Conservation (phyloP, 1,140 invertebrate species). For the Delia radicum region DNA sequence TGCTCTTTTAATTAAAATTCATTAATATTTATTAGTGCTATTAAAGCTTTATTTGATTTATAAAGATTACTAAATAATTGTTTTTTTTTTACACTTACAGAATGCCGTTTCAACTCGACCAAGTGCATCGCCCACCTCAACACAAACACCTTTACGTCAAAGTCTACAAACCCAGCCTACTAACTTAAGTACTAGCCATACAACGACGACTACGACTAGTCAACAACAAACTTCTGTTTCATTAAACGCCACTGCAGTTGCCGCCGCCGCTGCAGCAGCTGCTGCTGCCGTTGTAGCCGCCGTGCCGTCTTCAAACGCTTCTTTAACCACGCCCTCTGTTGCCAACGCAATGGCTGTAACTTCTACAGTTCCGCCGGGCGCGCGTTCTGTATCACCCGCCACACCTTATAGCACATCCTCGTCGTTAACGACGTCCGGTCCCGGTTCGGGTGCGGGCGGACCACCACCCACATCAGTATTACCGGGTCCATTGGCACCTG, state of each 20-base stretch:
- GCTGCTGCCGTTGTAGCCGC: slow-evolving; percentile 40
- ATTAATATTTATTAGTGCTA: neutral
- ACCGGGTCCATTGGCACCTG: slow-evolving; percentile 39
- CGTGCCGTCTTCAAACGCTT: slow-evolving; percentile 31
- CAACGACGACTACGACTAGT: slow-evolving; percentile 61
- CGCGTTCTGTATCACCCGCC: slow-evolving; percentile 58
- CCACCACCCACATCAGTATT: slow-evolving; percentile 56
- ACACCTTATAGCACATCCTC: slow-evolving; percentile 45
- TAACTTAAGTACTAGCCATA: slow-evolving; percentile 24
- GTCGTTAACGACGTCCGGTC: slow-evolving; percentile 43
- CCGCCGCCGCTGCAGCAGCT: slow-evolving; percentile 57
- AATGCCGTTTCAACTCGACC: slow-evolving; percentile 56
- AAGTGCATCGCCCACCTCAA: slow-evolving; percentile 53
- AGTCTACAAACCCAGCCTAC: slow-evolving; percentile 34
- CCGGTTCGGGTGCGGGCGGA: slow-evolving; percentile 38
- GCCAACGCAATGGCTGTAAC: slow-evolving; percentile 46
- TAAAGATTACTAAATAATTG: neutral
- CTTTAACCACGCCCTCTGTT: slow-evolving; percentile 34
- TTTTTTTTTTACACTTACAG: slow-evolving; percentile 33
- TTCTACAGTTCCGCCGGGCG: slow-evolving; percentile 58
- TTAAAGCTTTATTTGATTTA: neutral
- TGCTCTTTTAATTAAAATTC: too few relatives aligned
- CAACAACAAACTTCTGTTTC: slow-evolving; percentile 63
- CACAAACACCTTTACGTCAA: slow-evolving; percentile 44
- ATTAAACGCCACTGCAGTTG: slow-evolving; percentile 55